Evolutionary conservation across 2,113 vertebrate genomes (phyloP), one percentile per base, ranked within the genome.

Genomic region (Trematocara nigrifrons): DNA sequence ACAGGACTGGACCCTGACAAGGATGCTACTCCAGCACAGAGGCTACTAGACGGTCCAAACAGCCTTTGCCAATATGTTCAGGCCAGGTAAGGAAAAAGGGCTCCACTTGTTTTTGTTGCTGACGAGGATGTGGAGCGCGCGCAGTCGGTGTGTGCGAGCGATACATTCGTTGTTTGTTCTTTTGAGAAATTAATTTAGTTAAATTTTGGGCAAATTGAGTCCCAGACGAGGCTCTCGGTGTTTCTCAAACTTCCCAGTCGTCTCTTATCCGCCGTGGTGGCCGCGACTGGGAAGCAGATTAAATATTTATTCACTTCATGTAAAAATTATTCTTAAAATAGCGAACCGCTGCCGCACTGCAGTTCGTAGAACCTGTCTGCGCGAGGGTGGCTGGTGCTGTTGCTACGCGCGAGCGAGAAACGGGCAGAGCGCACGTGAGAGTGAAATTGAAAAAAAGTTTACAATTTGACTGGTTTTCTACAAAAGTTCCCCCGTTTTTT

Each of bases 281-380:
- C 22, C 42, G 1, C 74, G 78, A 38, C 51, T 20, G 82, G 66
- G 38, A 61, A 84, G 51, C 31, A 18, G 88, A 95, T 94, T 77
- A 94, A 95, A 93, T 94, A 94, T 95, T 91, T 87, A 95, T 93
- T 87, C 83, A 87, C 86, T 92, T 91, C 90, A 89, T 94, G 92
- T 90, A 82, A 91, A 92, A 91, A 91, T 71, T 31, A 92, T 89
- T 89, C 86, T 90, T 94, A 91, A 95, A 95, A 94, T 91, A 92
- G 92, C 87, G 87, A 90, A 87, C 52, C 35, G 90, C 90, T 95
- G 95, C 95, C 94, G 95, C 95, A 96, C 91, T 96, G 95, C 95
- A 96, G 95, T 94, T 95, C 88, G 87, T 40, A 31, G 81, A 57
- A 89, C 79, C 89, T 87, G 80, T 20, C 84, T 57, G 88, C 71